Conservation (phyloP, 2,888 invertebrate genomes). For the Tetanocera ferruginea region DNA sequence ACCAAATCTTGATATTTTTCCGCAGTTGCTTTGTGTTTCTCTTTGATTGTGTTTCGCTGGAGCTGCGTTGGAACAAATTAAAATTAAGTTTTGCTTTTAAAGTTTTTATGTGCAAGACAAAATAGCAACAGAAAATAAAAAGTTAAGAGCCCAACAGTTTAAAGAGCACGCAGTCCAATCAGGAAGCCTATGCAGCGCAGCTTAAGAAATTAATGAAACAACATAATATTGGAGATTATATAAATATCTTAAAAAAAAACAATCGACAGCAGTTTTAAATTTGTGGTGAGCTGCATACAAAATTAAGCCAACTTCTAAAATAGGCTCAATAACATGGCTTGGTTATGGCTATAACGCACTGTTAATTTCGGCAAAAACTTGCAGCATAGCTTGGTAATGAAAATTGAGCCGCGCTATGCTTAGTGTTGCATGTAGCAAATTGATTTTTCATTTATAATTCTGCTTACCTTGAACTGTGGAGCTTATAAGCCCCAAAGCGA, state of each 20-base stretch:
- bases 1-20: background rate
- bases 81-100: background rate
- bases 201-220: background rate
- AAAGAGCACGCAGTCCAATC: too few relatives aligned
- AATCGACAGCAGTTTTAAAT: background rate
- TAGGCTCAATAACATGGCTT: background rate
- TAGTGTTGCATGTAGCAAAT: conserved; percentile 14
- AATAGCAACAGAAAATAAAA: background rate
- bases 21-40: conserved; percentile 14
- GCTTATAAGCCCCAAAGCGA: background rate
- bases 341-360: background rate
- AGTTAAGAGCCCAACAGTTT: background rate
- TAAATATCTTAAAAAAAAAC: background rate
- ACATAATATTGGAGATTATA: background rate
- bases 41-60: background rate
- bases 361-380: background rate
- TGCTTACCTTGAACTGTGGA: conserved; percentile 28
- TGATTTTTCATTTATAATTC: conserved; percentile 28
- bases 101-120: background rate
- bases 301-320: background rate
- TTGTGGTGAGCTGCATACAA: background rate
- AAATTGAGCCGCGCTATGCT: background rate
- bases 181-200: background rate
- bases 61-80: background rate
- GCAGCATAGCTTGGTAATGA: background rate